Evolutionary conservation across 2,113 vertebrate genomes (phyloP), one percentile per base, ranked within the genome.

Genomic region (Ictidomys tridecemlineatus): DNA sequence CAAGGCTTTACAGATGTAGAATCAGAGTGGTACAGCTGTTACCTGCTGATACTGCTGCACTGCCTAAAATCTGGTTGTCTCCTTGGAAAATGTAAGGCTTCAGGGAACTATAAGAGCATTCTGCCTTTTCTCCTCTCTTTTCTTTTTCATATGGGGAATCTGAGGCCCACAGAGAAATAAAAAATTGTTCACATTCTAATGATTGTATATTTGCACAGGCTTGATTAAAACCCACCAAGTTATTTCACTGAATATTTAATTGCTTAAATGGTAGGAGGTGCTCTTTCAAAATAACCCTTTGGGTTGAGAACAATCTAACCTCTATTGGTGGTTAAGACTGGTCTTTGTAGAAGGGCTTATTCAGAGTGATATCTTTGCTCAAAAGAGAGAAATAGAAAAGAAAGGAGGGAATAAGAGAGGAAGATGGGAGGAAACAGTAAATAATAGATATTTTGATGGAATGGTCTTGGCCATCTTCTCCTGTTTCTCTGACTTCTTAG

Each of bases 381-480:
- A 82, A 82, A 72, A 11, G 61, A 63, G 61, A 63, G 61, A 51
- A 34, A 14, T 2, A 42, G 28, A 6, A 1, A 5, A 8, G 8
- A 17, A 16, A 8, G 24, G 58, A 61, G 58, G 58, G 58, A 61
- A 16, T 0, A 61, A 61, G 58, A 61, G 58, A 56, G 4, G 24
- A 22, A 16, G 4, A 4, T 61, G 39, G 32, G 8, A 45, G 42
- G 16, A 4, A 74, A 37, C 39, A 42, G 37, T 74, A 74, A 26
- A 39, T 74, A 74, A 39, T 45, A 74, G 24, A 74, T 88, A 30
- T 96, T 67, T 88, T 90, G 28, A 0, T 1, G 69, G 80, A 24
- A 85, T 85, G 20, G 77, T 97, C 91, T 93, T 94, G 85, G 61
- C 73, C 74, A 94, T 94, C 70, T 63, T 85, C 91, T 65, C 82